Base-by-base conservation (phyloP, 1,140 invertebrate species). In the Kradibia gibbosae region DNA sequence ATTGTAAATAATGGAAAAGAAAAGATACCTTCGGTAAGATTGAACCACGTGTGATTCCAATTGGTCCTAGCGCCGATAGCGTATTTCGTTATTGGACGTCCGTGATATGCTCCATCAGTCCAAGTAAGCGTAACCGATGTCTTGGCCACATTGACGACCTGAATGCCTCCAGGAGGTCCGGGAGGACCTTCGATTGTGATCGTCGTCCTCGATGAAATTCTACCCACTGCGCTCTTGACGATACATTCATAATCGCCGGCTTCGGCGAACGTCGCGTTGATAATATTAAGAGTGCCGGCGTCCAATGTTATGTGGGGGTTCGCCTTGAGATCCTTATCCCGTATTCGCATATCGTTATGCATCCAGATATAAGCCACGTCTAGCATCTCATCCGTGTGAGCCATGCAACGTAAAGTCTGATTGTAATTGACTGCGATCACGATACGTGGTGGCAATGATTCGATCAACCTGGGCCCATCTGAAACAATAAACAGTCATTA, bases 341-440 rank as follows among this genome's bases (percentile, higher is more conserved):
- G 93, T 65, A 98, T 94, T 67, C 94, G 89, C 79, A 97, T 93
- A 0, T 95, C 96, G 90, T 98, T 98, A 85, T 97, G 96, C 62
- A 94, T 95, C 97, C 97, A 98, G 75, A 97, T 93, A 86, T 97
- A 98, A 17, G 97, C 96, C 67, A 97, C 93, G 85, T 99, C 97
- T 45, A 99, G 90, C 65, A 96, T 92, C 81, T 95, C 93, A 88
- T 97, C 97, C 25, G 94, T 94, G 65, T 94, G 92, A 0, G 96
- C 97, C 88, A 94, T 93, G 87, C 97, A 99, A 84, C 94, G 93
- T 5, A 99, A 87, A 73, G 94, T 94, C 71, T 97, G 92, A 83
- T 95, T 93, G 79, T 94, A 91, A 83, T 94, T 94, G 17, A 97
- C 94, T 78, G 94, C 91, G 5, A 94, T 94, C 13, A 93, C 91